phyloP scores from a whole-genome alignment of 2,888 invertebrate genomes.

The Drosophila testacea region DNA sequence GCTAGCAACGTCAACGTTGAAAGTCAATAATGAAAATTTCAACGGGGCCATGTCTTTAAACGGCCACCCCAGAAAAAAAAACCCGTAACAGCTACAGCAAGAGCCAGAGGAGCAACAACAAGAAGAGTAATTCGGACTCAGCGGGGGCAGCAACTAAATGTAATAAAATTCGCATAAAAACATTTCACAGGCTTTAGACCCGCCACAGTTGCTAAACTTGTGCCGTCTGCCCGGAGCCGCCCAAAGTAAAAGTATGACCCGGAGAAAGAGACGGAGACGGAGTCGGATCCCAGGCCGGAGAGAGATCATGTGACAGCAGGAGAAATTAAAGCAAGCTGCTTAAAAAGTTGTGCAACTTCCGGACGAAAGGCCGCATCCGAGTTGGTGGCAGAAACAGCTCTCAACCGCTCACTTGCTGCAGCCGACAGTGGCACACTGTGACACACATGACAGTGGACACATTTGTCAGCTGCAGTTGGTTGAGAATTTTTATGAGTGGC shows the following conservation, averaged over 20 bases:
- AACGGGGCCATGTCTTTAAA: conserved; percentile 51
- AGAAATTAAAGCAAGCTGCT: conserved; percentile 70
- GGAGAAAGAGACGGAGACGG: neutral
- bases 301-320: conserved; percentile 58
- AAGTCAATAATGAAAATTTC: conserved; percentile 73
- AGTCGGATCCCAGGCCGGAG: neutral
- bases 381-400: conserved; percentile 40
- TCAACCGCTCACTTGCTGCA: conserved; percentile 12
- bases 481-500: neutral
- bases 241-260: neutral
- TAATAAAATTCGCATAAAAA: conserved; percentile 78
- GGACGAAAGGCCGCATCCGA: conserved; percentile 44
- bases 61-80: conserved; percentile 5
- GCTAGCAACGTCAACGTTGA: conserved; percentile 38
- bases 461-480: conserved; percentile 9
- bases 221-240: conserved; percentile 40
- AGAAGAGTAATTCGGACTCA: conserved; percentile 9
- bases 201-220: conserved; percentile 50
- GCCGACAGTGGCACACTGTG: conserved; percentile 33
- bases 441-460: neutral
- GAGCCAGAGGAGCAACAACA: conserved; percentile 3
- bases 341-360: conserved; percentile 71
- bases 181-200: conserved; percentile 66
- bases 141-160: conserved; percentile 57
- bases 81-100: conserved; percentile 8